Conservation (phyloP, 2,113 vertebrate species). For the Mus spicilegus region DNA sequence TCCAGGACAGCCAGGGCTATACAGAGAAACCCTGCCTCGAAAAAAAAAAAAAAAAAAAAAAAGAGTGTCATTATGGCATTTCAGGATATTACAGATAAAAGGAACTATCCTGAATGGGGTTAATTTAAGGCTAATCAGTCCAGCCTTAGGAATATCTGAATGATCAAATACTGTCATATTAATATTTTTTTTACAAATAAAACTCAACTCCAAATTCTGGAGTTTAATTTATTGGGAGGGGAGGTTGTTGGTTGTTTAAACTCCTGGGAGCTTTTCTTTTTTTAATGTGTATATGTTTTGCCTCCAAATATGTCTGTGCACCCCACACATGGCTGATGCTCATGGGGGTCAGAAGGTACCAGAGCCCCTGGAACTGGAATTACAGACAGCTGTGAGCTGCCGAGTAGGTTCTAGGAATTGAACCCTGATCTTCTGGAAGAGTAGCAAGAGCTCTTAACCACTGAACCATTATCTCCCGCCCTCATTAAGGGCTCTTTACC, state of each 20-base stretch:
- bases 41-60: neutral
- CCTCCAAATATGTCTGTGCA: neutral
- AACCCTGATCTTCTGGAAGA: neutral
- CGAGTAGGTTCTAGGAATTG: neutral
- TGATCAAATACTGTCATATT: constrained; percentile 21
- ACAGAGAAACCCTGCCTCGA: no score
- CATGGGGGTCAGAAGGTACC: neutral
- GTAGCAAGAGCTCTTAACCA: neutral
- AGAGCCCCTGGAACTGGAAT: neutral
- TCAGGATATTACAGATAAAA: neutral
- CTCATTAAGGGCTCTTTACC: neutral
- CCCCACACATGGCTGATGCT: neutral
- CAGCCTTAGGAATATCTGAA: neutral
- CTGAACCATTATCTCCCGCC: neutral
- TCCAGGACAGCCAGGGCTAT: no score
- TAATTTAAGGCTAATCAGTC: neutral
- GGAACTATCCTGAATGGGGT: neutral
- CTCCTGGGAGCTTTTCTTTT: neutral
- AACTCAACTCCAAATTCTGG: constrained; percentile 26
- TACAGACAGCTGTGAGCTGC: neutral
- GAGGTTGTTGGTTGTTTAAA: neutral
- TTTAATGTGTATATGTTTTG: neutral
- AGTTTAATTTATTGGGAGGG: neutral
- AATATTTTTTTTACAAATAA: constrained; percentile 41
- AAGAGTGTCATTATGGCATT: neutral